Base-by-base conservation (phyloP, 2,888 invertebrate species). In the Deilephila porcellus region DNA sequence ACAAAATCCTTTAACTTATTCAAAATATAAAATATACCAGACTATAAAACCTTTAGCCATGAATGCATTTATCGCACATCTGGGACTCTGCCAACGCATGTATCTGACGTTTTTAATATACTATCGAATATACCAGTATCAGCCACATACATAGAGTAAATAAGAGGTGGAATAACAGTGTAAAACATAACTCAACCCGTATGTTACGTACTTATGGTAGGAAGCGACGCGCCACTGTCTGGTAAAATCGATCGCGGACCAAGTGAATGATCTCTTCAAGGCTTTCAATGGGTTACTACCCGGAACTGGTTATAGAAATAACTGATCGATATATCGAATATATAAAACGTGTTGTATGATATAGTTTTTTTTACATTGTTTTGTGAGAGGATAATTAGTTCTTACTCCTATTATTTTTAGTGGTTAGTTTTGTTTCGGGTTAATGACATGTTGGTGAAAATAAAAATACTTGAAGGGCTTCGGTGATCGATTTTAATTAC, bases 261-360 rank as follows among this genome's bases (percentile, higher is more conserved):
- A 52, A 52, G 67, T 67, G 67, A 67, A 67, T 25, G 67, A 67
- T 67, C 67, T 67, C 52, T 52, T 25, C 45, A 67, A 67, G 67
- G 67, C 45, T 67, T 37, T 20, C 45, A 67, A 67, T 67, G 45
- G 67, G 67, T 52, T 67, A 45, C 67, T 52, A 67, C 20, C 52
- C 67, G 67, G 29, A 67, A 52, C 20, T 52, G 25, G 25, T 14
- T n/a, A 29, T 25, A 56, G n/a, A 56, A 32, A 56, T n/a, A 56
- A 56, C 56, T 19, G 53, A 19, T n/a, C 1, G 11, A 45, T 45
- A 45, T 45, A 14, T 45, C 1, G 1, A 37, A 37, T 14, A 45
- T 11, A 45, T 0, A 45, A 45, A 45, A 45, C 14, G 45, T 11
- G 14, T 45, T 45, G 4, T 45, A 11, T 45, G 45, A 14, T 3